Evolutionary conservation across 2,113 vertebrate genomes (phyloP), one percentile per base, ranked within the genome.

Genomic region (Brachirus orientalis): DNA sequence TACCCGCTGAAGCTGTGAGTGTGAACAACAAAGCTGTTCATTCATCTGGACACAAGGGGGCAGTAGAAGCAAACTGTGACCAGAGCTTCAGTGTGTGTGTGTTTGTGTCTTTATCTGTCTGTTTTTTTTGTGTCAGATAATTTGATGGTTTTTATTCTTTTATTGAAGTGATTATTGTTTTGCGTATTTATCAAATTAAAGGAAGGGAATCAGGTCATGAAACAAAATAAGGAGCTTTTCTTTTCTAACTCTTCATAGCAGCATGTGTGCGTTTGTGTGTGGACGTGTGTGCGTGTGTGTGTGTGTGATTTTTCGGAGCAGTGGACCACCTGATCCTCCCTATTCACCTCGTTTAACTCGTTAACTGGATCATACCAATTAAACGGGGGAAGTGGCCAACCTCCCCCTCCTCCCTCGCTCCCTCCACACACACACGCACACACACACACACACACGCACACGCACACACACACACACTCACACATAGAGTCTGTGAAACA

Each of bases 241-340:
- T 4, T 28, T 28, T 6, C 3, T 28, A 28, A 28, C 28, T 6
- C 28, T 28, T 28, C 28, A 28, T 28, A 4, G 28, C 28, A 28
- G 28, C 6, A 14, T 51, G 37, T 45, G 4, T 38, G 35, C 11
- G 57, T 9, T 54, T 19, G 56, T 58, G 38, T 17, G 52, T 62
- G 69, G n/a, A n/a, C 44, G 33, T 41, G 47, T 45, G 4, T 38
- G 35, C 11, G 57, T 9, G 60, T 19, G 56, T 58, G 38, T 17
- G 52, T 62, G 69, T 70, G 36, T 8, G 8, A n/a, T n/a, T n/a
- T n/a, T n/a, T n/a, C n/a, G n/a, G 64, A 62, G 33, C 63, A 45
- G 37, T 8, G 3, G 43, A 77, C 77, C 86, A 88, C 79, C 87
- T 86, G 84, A 87, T 78, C 57, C 68, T 63, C 68, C 38, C 37